Evolutionary conservation across 2,888 invertebrate genomes (phyloP).

Genomic region (Choristoneura rosaceana): DNA sequence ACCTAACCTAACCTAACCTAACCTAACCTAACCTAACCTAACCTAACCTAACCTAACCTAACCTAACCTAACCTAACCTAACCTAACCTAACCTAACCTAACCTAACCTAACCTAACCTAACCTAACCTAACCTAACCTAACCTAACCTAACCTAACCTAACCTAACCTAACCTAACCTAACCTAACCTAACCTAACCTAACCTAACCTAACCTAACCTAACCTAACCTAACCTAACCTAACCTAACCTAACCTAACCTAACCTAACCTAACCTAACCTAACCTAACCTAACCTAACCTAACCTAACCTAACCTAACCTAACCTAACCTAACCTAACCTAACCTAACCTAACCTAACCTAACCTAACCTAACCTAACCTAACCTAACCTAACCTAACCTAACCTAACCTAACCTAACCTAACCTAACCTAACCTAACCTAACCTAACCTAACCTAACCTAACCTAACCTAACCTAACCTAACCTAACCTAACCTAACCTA

Average conservation of each 20-base stretch:
- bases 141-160: constrained; percentile 22
- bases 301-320: constrained; percentile 22
- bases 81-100: constrained; percentile 22
- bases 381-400: constrained; percentile 22
- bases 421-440: constrained; percentile 22
- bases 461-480: constrained; percentile 22
- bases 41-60: constrained; percentile 22
- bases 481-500: constrained; percentile 22
- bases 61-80: constrained; percentile 22
- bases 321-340: constrained; percentile 22
- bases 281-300: constrained; percentile 22
- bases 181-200: constrained; percentile 22
- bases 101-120: constrained; percentile 22
- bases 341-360: constrained; percentile 22
- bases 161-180: constrained; percentile 22
- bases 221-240: constrained; percentile 22
- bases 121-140: constrained; percentile 22
- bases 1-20: constrained; percentile 22
- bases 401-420: constrained; percentile 22
- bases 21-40: constrained; percentile 22
- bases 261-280: constrained; percentile 2
- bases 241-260: constrained; percentile 15
- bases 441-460: constrained; percentile 22
- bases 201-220: constrained; percentile 22
- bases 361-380: constrained; percentile 22